Conservation (phyloP, 2,113 vertebrate genomes). For the Hyperoodon ampullatus region DNA sequence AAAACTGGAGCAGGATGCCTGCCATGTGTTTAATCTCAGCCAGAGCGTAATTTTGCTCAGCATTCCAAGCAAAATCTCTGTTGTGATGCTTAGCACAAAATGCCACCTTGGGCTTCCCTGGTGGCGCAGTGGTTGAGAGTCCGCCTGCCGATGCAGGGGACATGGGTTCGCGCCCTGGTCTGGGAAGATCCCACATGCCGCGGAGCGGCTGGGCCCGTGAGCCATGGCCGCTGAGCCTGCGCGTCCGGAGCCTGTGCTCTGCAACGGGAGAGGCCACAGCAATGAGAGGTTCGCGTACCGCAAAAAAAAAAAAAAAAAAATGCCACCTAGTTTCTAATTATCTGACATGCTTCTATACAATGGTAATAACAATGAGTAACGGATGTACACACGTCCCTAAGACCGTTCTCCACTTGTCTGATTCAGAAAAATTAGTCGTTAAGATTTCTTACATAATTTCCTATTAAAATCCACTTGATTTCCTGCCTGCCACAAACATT, state of each 20-base stretch:
- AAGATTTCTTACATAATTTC: slow-evolving; percentile 24
- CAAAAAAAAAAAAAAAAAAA: background rate
- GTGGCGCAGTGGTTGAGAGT: no score
- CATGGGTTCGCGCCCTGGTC: no score
- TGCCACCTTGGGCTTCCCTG: background rate
- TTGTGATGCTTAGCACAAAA: background rate
- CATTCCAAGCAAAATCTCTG: background rate
- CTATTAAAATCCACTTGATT: background rate
- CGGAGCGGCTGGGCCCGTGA: no score
- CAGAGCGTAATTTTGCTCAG: background rate
- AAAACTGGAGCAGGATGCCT: background rate
- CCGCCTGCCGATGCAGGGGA: no score
- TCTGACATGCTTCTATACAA: background rate
- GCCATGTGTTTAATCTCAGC: background rate
- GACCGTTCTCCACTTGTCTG: background rate
- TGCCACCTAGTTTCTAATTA: background rate
- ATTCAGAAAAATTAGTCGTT: background rate
- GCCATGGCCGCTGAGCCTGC: no score
- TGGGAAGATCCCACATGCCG: no score
- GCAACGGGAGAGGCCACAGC: no score
- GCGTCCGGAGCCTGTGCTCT: no score
- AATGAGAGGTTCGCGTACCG: no score
- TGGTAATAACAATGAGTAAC: rapidly evolving
- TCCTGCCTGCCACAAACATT: slow-evolving; percentile 36
- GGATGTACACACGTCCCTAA: background rate